Conservation (phyloP, 1,140 invertebrate genomes). For the Lordiphosa collinella region DNA sequence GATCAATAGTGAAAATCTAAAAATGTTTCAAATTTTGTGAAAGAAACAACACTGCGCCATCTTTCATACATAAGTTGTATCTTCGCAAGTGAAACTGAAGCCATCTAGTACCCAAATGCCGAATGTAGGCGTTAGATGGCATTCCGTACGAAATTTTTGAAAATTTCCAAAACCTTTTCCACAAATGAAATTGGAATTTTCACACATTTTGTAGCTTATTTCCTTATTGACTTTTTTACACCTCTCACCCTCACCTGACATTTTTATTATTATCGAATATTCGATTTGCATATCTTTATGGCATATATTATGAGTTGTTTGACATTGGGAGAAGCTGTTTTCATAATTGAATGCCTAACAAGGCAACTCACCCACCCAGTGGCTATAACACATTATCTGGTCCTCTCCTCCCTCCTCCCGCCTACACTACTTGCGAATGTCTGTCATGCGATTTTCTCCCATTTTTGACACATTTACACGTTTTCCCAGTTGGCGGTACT, state of each 20-base stretch:
- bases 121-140: no score
- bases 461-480: conserved; percentile 70
- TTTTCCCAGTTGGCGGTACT: conserved; percentile 49
- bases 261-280: conserved; percentile 8
- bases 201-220: background rate
- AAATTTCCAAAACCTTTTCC: no score
- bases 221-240: background rate
- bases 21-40: no score
- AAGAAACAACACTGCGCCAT: no score
- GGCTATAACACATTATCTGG: background rate
- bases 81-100: no score
- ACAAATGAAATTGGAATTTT: background rate
- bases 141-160: no score
- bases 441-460: conserved; percentile 46
- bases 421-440: background rate
- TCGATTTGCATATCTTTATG: conserved; percentile 48
- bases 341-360: conserved; percentile 19
- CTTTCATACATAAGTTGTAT: no score
- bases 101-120: no score
- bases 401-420: background rate
- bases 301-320: conserved; percentile 33
- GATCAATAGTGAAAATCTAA: no score
- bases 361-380: conserved; percentile 24
- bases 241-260: background rate
- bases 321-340: conserved; percentile 37